phyloP scores from a whole-genome alignment of 2,797 vertebrate species.

The Parauchenoglanis ngamensis region DNA sequence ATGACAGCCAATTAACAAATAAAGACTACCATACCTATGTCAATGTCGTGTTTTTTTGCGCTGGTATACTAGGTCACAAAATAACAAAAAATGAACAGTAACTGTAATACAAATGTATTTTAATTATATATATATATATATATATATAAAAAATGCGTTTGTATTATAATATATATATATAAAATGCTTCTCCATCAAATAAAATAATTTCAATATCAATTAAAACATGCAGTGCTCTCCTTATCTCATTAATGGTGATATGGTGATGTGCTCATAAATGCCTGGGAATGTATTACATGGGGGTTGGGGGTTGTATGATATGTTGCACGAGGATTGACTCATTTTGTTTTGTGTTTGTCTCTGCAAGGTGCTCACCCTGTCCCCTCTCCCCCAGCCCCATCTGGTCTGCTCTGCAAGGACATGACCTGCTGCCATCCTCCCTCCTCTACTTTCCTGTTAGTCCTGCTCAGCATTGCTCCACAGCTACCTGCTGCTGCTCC shows the following conservation, averaged over 20 bases:
- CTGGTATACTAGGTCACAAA: not conserved
- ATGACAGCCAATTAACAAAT: not conserved
- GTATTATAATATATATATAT: not conserved
- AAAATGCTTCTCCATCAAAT: not conserved
- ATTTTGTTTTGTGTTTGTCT: slow-evolving; percentile 45
- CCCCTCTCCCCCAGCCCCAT: slow-evolving; percentile 65
- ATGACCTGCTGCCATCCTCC: slow-evolving; percentile 80
- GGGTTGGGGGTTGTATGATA: not conserved
- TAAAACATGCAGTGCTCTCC: not conserved
- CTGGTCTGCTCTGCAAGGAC: slow-evolving; percentile 81
- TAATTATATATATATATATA: not conserved
- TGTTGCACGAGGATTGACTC: slow-evolving; percentile 20
- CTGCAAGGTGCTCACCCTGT: slow-evolving; percentile 74
- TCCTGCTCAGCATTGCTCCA: slow-evolving; percentile 76
- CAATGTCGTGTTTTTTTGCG: not conserved
- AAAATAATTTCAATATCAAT: not conserved
- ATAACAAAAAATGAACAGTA: not conserved
- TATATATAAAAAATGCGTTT: too few species aligned
- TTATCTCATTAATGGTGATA: too few species aligned
- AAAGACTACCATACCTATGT: not conserved
- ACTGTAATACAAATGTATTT: not conserved
- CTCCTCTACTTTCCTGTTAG: slow-evolving; percentile 78
- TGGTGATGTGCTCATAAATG: not conserved
- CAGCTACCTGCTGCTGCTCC: slow-evolving; percentile 74
- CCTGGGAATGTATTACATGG: not conserved